Evolutionary conservation across 2,113 vertebrate genomes (phyloP).

Genomic region (Rhipidura dahli): DNA sequence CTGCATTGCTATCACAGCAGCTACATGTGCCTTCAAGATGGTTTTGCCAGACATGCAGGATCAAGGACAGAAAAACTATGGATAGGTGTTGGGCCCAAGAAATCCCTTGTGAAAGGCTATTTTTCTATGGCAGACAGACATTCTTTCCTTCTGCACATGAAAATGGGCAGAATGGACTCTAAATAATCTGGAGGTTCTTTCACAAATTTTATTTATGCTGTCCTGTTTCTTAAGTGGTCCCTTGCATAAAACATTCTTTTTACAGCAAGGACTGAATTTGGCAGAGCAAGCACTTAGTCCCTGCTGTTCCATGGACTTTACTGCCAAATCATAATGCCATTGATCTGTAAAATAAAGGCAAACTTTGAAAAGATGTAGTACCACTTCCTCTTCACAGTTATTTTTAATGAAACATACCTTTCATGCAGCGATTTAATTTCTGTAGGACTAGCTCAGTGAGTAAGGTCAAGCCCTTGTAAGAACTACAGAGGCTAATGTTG

Average conservation of each 20-base stretch:
- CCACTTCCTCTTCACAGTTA: not conserved
- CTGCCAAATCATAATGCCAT: not conserved
- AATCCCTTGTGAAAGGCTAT: not conserved
- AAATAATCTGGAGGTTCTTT: not conserved
- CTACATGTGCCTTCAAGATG: not conserved
- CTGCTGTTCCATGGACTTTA: not conserved
- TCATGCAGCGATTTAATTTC: slow-evolving; percentile 10
- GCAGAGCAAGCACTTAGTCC: not conserved
- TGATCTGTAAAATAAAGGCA: slow-evolving; percentile 8
- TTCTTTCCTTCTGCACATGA: not conserved
- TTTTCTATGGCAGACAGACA: not conserved
- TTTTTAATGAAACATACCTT: slow-evolving; percentile 16
- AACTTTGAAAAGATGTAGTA: not conserved
- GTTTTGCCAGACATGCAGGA: not conserved
- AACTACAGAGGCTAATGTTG: not conserved
- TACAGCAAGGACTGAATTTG: not conserved
- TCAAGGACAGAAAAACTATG: not conserved
- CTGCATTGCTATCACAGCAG: not conserved
- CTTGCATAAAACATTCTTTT: not conserved
- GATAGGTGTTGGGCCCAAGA: not conserved
- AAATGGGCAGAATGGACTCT: not conserved
- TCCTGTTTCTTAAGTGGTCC: not conserved
- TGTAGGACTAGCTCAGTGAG: not conserved
- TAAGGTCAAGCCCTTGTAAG: not conserved
- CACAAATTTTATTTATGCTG: not conserved